These are phyloP conservation scores for Bubo bubo DNA, from an alignment of 2,113 vertebrate genomes.

Conservation along the genomic window DNA sequence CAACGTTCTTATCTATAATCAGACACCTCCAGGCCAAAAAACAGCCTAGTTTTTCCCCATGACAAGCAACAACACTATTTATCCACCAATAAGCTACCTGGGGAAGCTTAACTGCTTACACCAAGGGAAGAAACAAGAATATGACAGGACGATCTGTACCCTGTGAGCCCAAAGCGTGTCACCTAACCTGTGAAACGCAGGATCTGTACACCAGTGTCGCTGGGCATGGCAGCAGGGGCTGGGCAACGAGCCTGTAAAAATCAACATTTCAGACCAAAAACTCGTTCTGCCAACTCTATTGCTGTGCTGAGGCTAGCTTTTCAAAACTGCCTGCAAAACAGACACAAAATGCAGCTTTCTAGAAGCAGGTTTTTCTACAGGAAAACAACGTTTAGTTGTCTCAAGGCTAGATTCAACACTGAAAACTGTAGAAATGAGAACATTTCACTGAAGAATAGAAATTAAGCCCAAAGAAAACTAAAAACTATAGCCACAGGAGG, in stretches of 20 bases:
- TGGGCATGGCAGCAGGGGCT: not conserved
- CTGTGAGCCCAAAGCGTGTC: constrained; percentile 22
- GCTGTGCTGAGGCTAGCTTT: not conserved
- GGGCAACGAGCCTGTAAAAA: not conserved
- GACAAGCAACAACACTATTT: not conserved
- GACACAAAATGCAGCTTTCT: not conserved
- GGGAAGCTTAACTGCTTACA: not conserved
- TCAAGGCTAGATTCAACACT: constrained; percentile 29
- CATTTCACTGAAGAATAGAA: constrained; percentile 22
- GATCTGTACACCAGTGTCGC: not conserved
- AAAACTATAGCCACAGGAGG: not conserved
- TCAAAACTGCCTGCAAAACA: not conserved
- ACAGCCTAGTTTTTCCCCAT: not conserved
- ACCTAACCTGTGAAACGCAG: not conserved
- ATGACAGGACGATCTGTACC: not conserved
- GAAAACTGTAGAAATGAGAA: constrained; percentile 27
- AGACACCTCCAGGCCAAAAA: not conserved
- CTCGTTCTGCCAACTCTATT: not conserved
- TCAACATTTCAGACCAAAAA: not conserved
- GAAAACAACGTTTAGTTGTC: constrained; percentile 8
- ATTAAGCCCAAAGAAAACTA: not conserved
- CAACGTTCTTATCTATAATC: not conserved
- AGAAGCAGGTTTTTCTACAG: constrained; percentile 27
- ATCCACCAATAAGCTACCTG: not conserved
- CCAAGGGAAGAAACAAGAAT: not conserved